A percentile compares a stretch with the other conserved stretches of the same genome.
Conservation (phyloP, 2,797 vertebrate species). For the Sebastes flavidus region DNA sequence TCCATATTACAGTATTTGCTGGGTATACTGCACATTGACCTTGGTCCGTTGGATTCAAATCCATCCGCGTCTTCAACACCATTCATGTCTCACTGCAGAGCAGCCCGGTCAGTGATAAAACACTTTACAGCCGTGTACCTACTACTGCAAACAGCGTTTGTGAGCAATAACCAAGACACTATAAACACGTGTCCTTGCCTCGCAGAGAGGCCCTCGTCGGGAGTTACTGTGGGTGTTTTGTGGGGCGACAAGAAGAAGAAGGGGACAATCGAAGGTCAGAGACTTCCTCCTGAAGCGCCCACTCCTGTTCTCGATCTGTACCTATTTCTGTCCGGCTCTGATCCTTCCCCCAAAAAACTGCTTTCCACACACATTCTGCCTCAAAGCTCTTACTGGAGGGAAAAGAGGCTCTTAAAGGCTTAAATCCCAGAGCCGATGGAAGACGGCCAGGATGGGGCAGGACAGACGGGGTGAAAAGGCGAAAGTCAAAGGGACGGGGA, state of each 20-base stretch:
- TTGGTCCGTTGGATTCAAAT: neutral
- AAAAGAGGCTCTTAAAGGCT: slow-evolving; percentile 74
- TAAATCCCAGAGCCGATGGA: slow-evolving; percentile 70
- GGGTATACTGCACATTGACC: neutral
- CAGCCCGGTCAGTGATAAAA: slow-evolving; percentile 4
- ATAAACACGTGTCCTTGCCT: slow-evolving; percentile 44
- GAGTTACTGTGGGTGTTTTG: slow-evolving; percentile 35
- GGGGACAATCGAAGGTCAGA: slow-evolving; percentile 67
- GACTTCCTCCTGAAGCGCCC: slow-evolving; percentile 47
- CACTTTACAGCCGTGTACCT: slow-evolving; percentile 31
- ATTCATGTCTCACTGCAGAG: slow-evolving; percentile 8
- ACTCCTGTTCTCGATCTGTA: slow-evolving; percentile 52
- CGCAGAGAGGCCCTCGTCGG: neutral
- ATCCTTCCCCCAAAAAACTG: slow-evolving; percentile 67
- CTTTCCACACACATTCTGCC: slow-evolving; percentile 72
- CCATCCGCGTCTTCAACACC: neutral
- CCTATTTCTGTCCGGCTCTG: slow-evolving; percentile 72
- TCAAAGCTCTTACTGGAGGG: slow-evolving; percentile 76
- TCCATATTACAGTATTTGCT: neutral
- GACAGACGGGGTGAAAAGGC: slow-evolving; percentile 28
- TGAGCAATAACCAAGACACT: slow-evolving; percentile 32
- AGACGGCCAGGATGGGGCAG: slow-evolving; percentile 51
- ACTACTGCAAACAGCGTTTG: slow-evolving; percentile 26
- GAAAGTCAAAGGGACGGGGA: slow-evolving; percentile 50
- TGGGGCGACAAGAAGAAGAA: slow-evolving; percentile 24